Conservation (phyloP, 2,888 invertebrate genomes). For the Euzetes globulus region DNA sequence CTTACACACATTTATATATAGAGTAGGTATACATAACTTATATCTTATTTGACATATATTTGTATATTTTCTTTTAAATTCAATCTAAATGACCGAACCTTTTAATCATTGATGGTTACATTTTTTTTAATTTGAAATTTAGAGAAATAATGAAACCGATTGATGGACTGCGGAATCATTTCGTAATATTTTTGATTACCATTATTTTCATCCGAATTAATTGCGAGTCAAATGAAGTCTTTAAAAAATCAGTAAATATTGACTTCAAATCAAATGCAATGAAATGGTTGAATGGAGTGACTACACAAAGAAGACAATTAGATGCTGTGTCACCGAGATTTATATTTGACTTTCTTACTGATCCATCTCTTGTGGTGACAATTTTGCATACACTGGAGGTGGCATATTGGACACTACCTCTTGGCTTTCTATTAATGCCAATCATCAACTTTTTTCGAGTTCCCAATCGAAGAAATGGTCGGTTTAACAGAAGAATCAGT, state of each 20-base stretch:
- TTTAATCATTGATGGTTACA: too few species aligned
- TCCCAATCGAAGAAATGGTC: constrained; percentile 34
- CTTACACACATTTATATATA: too few species aligned
- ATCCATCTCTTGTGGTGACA: constrained; percentile 36
- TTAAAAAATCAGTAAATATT: not conserved
- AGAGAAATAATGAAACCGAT: not conserved
- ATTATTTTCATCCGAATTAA: not conserved
- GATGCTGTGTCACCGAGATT: not conserved
- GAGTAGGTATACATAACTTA: too few species aligned
- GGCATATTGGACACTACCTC: constrained; percentile 36
- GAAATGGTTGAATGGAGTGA: not conserved
- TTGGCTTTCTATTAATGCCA: constrained; percentile 37
- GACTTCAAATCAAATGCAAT: not conserved
- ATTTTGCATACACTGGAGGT: constrained; percentile 35
- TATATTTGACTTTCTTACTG: constrained; percentile 34
- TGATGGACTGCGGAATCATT: not conserved
- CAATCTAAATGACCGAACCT: not conserved
- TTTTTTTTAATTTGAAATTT: not conserved
- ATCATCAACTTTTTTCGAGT: constrained; percentile 37
- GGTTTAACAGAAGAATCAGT: not conserved
- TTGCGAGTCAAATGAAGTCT: not conserved
- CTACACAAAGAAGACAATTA: not conserved
- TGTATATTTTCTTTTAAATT: not conserved
- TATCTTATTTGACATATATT: too few species aligned
- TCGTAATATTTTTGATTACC: not conserved